Conservation (phyloP, 2,888 invertebrate species). For the Ophonus ardosiacus region DNA sequence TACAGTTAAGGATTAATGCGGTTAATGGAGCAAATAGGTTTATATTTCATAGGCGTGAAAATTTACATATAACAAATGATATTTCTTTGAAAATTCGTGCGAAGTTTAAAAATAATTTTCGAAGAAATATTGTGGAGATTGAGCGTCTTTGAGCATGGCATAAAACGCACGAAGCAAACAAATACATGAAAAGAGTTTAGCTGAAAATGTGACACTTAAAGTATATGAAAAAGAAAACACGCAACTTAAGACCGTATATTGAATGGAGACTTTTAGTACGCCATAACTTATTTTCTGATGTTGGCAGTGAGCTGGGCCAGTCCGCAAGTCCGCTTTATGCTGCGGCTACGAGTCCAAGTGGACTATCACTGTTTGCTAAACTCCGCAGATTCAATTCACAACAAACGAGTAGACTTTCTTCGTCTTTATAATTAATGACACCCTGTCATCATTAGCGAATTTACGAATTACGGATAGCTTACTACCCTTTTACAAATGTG, state of each 20-base stretch:
- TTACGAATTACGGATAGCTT: conserved; percentile 8
- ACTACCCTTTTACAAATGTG: not conserved
- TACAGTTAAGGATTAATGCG: not conserved
- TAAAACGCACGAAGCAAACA: conserved; percentile 44
- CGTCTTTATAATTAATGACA: conserved; percentile 29
- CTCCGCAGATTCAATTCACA: conserved; percentile 10
- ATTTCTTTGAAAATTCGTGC: not conserved
- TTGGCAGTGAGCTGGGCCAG: conserved; percentile 15
- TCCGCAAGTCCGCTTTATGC: conserved; percentile 6
- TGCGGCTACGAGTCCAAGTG: not conserved
- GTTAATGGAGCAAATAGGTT: not conserved
- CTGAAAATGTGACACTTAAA: conserved; percentile 16
- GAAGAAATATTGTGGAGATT: not conserved
- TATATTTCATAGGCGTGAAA: not conserved
- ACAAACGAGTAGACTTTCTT: not conserved
- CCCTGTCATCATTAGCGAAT: conserved; percentile 24
- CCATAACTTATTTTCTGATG: conserved; percentile 44
- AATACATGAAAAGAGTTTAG: conserved; percentile 50
- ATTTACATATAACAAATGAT: not conserved
- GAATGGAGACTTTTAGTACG: conserved; percentile 42
- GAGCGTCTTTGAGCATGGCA: conserved; percentile 20
- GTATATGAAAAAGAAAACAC: conserved; percentile 48
- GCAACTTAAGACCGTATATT: conserved; percentile 38
- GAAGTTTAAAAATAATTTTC: conserved; percentile 40
- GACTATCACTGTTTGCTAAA: not conserved